phyloP scores from a whole-genome alignment of 1,140 invertebrate species.

The Bicyclus anynana region DNA sequence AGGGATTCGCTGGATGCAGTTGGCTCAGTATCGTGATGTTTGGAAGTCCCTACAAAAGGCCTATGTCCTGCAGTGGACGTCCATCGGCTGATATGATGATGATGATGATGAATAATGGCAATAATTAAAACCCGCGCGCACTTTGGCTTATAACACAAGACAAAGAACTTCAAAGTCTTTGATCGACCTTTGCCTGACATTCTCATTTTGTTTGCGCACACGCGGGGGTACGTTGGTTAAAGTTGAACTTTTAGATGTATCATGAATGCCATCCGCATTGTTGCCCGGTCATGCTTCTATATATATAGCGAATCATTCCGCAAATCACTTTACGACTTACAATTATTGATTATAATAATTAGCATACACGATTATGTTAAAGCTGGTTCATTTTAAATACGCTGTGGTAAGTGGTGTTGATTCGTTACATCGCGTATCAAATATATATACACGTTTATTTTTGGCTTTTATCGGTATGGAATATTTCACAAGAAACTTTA shows the following conservation, averaged over 20 bases:
- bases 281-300: slow-evolving; percentile 30
- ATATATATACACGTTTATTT: too few species aligned
- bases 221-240: slow-evolving; percentile 44
- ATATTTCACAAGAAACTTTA: too few species aligned
- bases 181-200: slow-evolving; percentile 56
- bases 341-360: not conserved
- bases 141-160: not conserved
- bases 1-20: too few species aligned
- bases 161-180: slow-evolving; percentile 23
- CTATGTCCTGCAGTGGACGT: too few species aligned
- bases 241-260: slow-evolving; percentile 48
- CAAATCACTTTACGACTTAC: not conserved
- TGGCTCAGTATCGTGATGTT: too few species aligned
- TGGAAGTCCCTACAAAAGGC: too few species aligned
- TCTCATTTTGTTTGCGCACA: slow-evolving; percentile 38
- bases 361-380: not conserved
- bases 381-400: not conserved
- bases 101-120: too few species aligned
- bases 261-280: slow-evolving; percentile 53
- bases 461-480: too few species aligned
- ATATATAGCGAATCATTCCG: not conserved
- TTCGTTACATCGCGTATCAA: too few species aligned
- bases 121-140: not conserved
- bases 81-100: too few species aligned
- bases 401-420: too few species aligned